These are phyloP conservation scores for Proales similis DNA, from an alignment of 1,140 invertebrate species.

Conservation along the genomic window DNA sequence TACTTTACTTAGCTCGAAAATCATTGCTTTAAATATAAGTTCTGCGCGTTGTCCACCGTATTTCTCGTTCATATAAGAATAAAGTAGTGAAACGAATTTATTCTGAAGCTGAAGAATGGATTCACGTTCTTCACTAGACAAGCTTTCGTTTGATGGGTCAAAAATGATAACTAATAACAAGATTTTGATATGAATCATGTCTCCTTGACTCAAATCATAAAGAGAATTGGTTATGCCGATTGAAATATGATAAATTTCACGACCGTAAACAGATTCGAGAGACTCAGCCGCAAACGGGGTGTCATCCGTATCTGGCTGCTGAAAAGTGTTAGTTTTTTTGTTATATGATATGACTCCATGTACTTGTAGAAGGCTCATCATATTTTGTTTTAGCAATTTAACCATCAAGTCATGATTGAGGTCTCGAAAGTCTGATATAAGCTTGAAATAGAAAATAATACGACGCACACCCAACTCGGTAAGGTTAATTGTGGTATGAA, in stretches of 20 bases:
- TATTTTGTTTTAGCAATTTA: constrained; percentile 29
- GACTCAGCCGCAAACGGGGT: constrained; percentile 23
- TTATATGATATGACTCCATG: constrained; percentile 32
- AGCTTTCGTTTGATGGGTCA: constrained; percentile 9
- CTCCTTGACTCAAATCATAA: constrained; percentile 25
- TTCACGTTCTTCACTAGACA: neutral
- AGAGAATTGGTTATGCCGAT: constrained; percentile 15
- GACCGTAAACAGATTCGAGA: constrained; percentile 18
- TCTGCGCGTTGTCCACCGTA: neutral
- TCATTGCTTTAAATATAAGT: constrained; percentile 4
- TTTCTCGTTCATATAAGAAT: constrained; percentile 5
- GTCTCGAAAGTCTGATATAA: constrained; percentile 32
- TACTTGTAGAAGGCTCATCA: constrained; percentile 36
- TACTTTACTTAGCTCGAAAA: constrained; percentile 36
- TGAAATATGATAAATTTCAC: neutral
- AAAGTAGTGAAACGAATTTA: constrained; percentile 15
- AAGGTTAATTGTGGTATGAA: constrained; percentile 25
- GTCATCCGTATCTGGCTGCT: constrained; percentile 29
- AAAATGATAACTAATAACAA: constrained; percentile 28
- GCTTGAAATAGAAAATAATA: constrained; percentile 36
- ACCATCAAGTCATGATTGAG: constrained; percentile 31
- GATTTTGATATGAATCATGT: constrained; percentile 12
- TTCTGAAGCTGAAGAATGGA: constrained; percentile 17
- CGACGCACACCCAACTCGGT: constrained; percentile 26
- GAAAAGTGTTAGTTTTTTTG: constrained; percentile 14